Evolutionary conservation across 2,888 invertebrate genomes (phyloP).

Genomic region (Aproaerema taeniolella): DNA sequence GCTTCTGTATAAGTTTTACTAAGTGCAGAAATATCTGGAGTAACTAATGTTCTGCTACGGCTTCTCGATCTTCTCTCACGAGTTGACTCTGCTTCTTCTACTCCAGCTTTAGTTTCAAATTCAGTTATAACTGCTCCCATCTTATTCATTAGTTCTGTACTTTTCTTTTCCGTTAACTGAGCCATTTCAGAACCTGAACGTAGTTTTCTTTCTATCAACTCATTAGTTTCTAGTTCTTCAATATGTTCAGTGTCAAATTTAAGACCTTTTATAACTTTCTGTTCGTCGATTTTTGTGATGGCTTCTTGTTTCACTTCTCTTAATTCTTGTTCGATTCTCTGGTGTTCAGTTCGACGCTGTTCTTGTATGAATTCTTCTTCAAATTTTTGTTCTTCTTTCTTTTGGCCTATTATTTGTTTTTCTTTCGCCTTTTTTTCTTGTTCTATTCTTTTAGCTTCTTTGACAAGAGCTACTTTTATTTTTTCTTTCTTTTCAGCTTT

Average conservation of each 20-base stretch:
- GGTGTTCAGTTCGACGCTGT: slow-evolving; percentile 1
- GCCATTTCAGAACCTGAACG: slow-evolving; percentile 57
- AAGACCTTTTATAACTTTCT: slow-evolving; percentile 14
- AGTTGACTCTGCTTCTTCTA: slow-evolving; percentile 22
- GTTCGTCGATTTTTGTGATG: slow-evolving; percentile 9
- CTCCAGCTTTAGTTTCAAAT: slow-evolving; percentile 49
- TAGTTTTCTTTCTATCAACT: slow-evolving; percentile 19
- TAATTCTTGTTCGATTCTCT: not conserved
- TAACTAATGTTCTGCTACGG: slow-evolving; percentile 39
- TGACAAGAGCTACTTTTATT: slow-evolving; percentile 2
- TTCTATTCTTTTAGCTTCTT: not conserved
- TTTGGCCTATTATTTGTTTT: slow-evolving; percentile 7
- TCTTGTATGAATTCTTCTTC: slow-evolving; percentile 8
- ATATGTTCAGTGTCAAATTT: no score
- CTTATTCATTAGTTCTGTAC: slow-evolving; percentile 51
- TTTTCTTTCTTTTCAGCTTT: slow-evolving; percentile 20
- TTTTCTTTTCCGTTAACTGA: slow-evolving; percentile 50
- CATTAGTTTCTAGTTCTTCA: not conserved
- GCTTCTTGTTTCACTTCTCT: slow-evolving; percentile 17
- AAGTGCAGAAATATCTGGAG: slow-evolving; percentile 34
- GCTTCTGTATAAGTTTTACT: slow-evolving; percentile 19
- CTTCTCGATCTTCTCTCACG: slow-evolving; percentile 43
- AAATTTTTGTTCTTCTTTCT: slow-evolving; percentile 16
- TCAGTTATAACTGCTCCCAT: slow-evolving; percentile 62
- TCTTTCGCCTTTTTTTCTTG: slow-evolving; percentile 12